Evolutionary conservation across 2,797 vertebrate genomes (phyloP).

Genomic region (Urosaurus nigricauda): DNA sequence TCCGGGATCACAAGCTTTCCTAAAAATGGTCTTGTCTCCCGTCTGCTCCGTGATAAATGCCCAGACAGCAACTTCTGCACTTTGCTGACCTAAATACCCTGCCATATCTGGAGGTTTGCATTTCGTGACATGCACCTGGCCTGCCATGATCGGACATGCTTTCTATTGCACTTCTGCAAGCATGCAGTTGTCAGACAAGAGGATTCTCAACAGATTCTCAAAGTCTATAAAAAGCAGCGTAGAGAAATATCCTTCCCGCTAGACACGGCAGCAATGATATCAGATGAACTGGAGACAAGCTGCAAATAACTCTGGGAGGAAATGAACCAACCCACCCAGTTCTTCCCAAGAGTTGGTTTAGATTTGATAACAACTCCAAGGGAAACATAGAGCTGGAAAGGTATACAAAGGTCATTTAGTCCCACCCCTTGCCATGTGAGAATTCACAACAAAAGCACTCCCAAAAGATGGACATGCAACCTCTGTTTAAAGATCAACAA

Average conservation of each 20-base stretch:
- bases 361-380: not conserved
- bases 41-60: conserved; percentile 24
- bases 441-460: too few species aligned
- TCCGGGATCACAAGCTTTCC: conserved; percentile 15
- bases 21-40: not conserved
- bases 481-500: too few species aligned
- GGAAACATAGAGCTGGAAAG: too few species aligned
- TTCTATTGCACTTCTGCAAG: not conserved
- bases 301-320: not conserved
- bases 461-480: too few species aligned
- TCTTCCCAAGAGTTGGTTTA: not conserved
- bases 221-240: conserved; percentile 47
- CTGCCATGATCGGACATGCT: conserved; percentile 39
- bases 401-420: too few species aligned
- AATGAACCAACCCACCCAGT: not conserved
- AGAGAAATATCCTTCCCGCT: rapidly evolving
- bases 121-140: conserved; percentile 45
- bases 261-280: not conserved
- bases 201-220: not conserved
- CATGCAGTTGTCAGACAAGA: conserved; percentile 30
- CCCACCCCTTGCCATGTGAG: too few species aligned
- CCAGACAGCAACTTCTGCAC: conserved; percentile 38
- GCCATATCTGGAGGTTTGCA: not conserved
- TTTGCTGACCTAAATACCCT: conserved; percentile 43
- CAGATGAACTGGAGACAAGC: conserved; percentile 30